Conservation (phyloP, 1,140 invertebrate genomes). For the Mizuhopecten yessoensis region DNA sequence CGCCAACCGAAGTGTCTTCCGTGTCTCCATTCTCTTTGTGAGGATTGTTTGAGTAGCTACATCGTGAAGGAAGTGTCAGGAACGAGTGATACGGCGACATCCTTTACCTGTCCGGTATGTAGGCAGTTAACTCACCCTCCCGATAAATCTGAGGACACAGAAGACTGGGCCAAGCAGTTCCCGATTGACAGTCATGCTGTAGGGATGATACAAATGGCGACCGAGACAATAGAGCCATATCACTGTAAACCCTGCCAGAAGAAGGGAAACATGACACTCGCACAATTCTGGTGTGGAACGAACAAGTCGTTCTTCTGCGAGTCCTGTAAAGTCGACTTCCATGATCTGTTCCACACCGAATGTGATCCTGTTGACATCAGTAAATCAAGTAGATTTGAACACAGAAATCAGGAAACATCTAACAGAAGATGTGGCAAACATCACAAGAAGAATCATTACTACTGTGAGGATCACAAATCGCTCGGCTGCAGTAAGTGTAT, state of each 20-base stretch:
- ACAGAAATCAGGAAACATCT: too few species aligned
- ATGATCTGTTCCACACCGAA: neutral
- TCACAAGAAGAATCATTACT: neutral
- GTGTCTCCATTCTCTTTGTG: conserved; percentile 92
- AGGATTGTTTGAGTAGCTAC: too few species aligned
- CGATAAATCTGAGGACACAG: neutral
- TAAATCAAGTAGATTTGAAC: too few species aligned
- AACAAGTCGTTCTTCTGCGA: conserved; percentile 23
- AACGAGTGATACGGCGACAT: too few species aligned
- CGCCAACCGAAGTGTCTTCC: conserved; percentile 89
- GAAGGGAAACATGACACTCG: neutral
- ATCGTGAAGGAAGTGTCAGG: too few species aligned
- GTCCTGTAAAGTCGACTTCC: too few species aligned
- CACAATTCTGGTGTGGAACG: conserved; percentile 40
- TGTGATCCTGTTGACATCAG: neutral
- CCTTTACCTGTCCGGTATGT: too few species aligned
- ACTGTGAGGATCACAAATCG: too few species aligned
- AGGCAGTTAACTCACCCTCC: neutral
- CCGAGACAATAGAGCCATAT: neutral
- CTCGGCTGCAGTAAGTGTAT: too few species aligned
- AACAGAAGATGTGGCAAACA: conserved; percentile 41
- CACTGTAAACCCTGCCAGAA: too few species aligned
- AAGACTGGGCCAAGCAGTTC: neutral
- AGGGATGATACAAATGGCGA: too few species aligned
- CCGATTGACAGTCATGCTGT: too few species aligned